A percentile compares a stretch with the other conserved stretches of the same genome.
Evolutionary conservation across 64 coral and sea anemone species (phyloP).

Genomic region (Acropora yongei): DNA sequence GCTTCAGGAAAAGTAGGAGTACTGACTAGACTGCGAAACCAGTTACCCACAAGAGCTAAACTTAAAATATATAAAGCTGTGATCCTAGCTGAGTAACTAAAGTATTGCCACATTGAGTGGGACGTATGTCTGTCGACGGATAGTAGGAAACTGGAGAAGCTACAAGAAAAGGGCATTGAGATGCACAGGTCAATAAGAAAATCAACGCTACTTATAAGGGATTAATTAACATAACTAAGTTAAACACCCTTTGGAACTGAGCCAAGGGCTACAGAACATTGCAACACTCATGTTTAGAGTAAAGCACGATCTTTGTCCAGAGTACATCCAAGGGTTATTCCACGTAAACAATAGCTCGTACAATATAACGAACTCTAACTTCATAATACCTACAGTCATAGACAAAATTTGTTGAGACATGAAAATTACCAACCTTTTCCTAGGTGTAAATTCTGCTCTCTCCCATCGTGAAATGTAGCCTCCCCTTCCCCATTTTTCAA

Average conservation of each 20-base stretch:
- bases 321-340: not conserved
- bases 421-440: no score
- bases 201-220: not conserved
- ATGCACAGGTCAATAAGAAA: not conserved
- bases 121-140: constrained; percentile 44
- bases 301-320: not conserved
- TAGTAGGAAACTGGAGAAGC: constrained; percentile 23
- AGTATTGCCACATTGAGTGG: constrained; percentile 58
- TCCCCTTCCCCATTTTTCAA: no score
- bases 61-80: constrained; percentile 23
- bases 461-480: no score
- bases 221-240: not conserved
- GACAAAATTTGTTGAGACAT: no score
- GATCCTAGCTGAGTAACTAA: constrained; percentile 50
- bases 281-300: not conserved
- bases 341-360: not conserved
- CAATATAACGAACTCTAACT: not conserved
- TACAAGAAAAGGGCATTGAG: constrained; percentile 6
- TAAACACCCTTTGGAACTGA: not conserved
- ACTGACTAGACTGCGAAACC: constrained; percentile 24
- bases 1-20: constrained; percentile 32
- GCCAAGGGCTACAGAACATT: no score
- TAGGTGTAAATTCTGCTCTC: no score
- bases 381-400: not conserved
- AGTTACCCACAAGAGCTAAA: constrained; percentile 26